Evolutionary conservation across 1,140 invertebrate species (phyloP).

Genomic region (Drosophila nebulosa): DNA sequence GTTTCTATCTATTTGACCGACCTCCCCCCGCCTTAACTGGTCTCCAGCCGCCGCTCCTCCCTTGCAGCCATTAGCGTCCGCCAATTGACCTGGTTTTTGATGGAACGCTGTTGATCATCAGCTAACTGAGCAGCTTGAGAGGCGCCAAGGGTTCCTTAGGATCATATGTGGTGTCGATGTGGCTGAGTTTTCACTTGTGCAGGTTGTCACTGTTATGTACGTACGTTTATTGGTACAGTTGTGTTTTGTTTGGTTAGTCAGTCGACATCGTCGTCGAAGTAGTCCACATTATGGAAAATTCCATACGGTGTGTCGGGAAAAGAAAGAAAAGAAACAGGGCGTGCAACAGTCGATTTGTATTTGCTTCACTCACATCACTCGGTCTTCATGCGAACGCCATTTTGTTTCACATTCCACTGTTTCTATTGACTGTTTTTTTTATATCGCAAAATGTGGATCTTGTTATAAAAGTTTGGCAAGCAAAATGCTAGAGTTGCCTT

Average conservation of each 20-base stretch:
- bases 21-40: too few species aligned
- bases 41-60: background rate
- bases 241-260: background rate
- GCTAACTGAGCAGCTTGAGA: background rate
- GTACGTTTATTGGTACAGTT: constrained; percentile 1
- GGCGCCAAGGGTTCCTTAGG: background rate
- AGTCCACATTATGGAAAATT: background rate
- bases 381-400: too few species aligned
- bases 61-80: constrained; percentile 34
- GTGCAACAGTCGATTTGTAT: too few species aligned
- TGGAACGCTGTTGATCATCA: background rate
- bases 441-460: too few species aligned
- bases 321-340: background rate
- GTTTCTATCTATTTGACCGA: background rate
- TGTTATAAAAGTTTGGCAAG: too few species aligned
- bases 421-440: too few species aligned
- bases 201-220: background rate
- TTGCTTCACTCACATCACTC: too few species aligned
- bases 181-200: background rate
- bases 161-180: background rate
- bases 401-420: too few species aligned
- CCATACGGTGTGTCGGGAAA: background rate
- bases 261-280: too few species aligned
- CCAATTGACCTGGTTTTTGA: constrained; percentile 43
- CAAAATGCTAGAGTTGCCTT: too few species aligned